A percentile compares a stretch with the other conserved stretches of the same genome.
These are phyloP conservation scores for Eospalax fontanierii DNA, from an alignment of 2,797 vertebrate species.

Conservation along the genomic window DNA sequence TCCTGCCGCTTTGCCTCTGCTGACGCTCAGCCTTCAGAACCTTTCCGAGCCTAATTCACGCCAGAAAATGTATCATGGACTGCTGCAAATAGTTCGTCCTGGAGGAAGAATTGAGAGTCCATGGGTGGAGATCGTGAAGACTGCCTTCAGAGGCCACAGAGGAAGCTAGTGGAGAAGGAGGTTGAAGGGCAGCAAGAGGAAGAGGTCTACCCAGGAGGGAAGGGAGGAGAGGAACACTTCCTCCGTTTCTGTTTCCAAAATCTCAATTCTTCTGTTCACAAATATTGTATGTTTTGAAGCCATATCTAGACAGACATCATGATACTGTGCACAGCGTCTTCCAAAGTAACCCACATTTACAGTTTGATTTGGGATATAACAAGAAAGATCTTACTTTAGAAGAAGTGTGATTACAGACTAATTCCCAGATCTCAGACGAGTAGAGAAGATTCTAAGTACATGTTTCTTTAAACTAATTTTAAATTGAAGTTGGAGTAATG, in stretches of 20 bases:
- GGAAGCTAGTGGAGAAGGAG: background rate
- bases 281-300: background rate
- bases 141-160: no score
- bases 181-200: background rate
- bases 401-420: background rate
- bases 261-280: background rate
- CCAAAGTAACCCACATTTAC: background rate
- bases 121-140: background rate
- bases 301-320: background rate
- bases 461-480: background rate
- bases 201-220: background rate
- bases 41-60: background rate
- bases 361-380: background rate
- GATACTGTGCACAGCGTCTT: background rate
- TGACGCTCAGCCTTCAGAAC: slow-evolving; percentile 7
- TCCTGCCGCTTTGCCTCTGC: background rate
- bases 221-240: background rate
- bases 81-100: background rate
- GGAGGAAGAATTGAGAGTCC: background rate
- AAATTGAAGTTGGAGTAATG: background rate
- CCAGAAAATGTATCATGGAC: background rate
- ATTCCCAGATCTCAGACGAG: background rate
- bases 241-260: background rate
- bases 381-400: background rate
- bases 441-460: background rate